Percentiles rank a stretch among this genome's conserved stretches.
Conservation (phyloP, 2,888 invertebrate genomes). For the Drosophila quasianomalipes region DNA sequence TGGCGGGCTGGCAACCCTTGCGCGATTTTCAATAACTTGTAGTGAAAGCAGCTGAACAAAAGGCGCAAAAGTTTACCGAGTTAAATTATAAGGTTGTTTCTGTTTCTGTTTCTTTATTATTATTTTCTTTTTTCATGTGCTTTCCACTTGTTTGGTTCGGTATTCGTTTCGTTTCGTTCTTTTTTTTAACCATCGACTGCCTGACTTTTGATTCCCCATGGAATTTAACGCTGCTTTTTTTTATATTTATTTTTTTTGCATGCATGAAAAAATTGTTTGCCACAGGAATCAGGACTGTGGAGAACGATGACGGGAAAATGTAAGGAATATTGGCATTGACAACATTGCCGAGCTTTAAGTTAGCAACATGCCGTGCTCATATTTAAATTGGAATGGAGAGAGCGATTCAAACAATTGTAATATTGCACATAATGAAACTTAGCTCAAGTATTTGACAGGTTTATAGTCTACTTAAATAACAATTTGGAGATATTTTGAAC, state of each 20-base stretch:
- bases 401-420: not conserved
- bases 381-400: not conserved
- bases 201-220: slow-evolving; percentile 70
- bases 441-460: not conserved
- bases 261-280: slow-evolving; percentile 61
- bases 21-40: slow-evolving; percentile 79
- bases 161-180: slow-evolving; percentile 11
- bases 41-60: slow-evolving; percentile 71
- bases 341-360: slow-evolving; percentile 38
- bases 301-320: slow-evolving; percentile 11
- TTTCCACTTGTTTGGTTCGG: slow-evolving; percentile 24
- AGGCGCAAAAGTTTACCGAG: slow-evolving; percentile 77
- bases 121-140: slow-evolving; percentile 21
- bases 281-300: slow-evolving; percentile 20
- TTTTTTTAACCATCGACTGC: slow-evolving; percentile 41
- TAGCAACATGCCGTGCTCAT: slow-evolving; percentile 17
- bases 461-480: not conserved
- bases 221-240: slow-evolving; percentile 60
- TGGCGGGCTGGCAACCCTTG: slow-evolving; percentile 59
- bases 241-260: slow-evolving; percentile 59
- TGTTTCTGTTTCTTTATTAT: slow-evolving; percentile 46
- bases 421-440: not conserved
- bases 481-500: not conserved
- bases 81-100: slow-evolving; percentile 78
- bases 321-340: slow-evolving; percentile 55